Evolutionary conservation across 2,888 invertebrate species (phyloP).

Genomic region (Crepidodera aurea): DNA sequence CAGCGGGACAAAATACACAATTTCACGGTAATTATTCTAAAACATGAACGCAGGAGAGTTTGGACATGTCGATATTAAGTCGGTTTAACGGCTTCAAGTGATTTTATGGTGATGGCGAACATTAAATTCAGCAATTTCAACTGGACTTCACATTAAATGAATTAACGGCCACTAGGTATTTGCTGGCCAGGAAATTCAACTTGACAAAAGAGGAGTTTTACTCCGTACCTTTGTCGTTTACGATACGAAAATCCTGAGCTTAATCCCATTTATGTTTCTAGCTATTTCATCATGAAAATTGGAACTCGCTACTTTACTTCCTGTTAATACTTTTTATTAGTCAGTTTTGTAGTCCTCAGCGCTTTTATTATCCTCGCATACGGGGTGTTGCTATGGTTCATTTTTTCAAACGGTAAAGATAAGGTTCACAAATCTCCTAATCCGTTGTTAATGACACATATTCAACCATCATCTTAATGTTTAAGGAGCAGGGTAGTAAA

Average conservation of each 20-base stretch:
- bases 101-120: slow-evolving; percentile 53
- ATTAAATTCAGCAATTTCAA: slow-evolving; percentile 42
- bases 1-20: slow-evolving; percentile 39
- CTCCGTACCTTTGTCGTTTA: slow-evolving; percentile 32
- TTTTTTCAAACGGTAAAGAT: slow-evolving; percentile 10
- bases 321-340: slow-evolving; percentile 28
- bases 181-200: slow-evolving; percentile 49
- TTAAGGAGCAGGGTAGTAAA: too few species aligned
- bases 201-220: slow-evolving; percentile 34
- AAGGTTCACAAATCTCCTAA: slow-evolving; percentile 6
- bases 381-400: slow-evolving; percentile 29
- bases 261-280: slow-evolving; percentile 27
- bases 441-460: slow-evolving; percentile 9
- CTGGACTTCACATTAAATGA: slow-evolving; percentile 51
- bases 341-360: slow-evolving; percentile 21
- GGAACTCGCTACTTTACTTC: slow-evolving; percentile 27
- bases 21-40: slow-evolving; percentile 51
- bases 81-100: slow-evolving; percentile 52
- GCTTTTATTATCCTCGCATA: slow-evolving; percentile 25
- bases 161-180: slow-evolving; percentile 50
- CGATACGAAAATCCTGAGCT: slow-evolving; percentile 29
- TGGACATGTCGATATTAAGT: slow-evolving; percentile 50
- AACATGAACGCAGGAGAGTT: slow-evolving; percentile 47
- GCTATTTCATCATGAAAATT: slow-evolving; percentile 31
- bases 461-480: neutral